Percentiles rank a stretch among this genome's conserved stretches.
Conservation (phyloP, 2,888 invertebrate genomes). For the Selenia dentaria region DNA sequence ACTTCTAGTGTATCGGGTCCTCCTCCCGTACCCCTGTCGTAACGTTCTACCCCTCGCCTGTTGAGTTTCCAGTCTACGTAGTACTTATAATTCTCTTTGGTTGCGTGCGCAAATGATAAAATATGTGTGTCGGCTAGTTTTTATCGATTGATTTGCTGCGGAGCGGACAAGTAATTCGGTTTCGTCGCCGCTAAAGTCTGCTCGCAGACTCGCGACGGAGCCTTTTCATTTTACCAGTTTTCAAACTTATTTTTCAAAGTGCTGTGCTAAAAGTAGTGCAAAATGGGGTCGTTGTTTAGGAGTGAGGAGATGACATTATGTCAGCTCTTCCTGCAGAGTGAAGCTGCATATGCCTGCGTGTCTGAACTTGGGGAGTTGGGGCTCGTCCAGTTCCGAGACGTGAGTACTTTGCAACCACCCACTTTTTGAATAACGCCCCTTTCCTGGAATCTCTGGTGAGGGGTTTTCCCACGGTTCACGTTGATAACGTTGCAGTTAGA, state of each 20-base stretch:
- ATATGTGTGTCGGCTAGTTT: slow-evolving; percentile 31
- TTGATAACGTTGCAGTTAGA: slow-evolving; percentile 27
- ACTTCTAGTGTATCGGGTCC: too few species aligned
- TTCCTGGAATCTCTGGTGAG: slow-evolving; percentile 2
- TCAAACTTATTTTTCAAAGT: slow-evolving; percentile 49
- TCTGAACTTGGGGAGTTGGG: slow-evolving; percentile 99
- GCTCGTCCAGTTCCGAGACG: slow-evolving; percentile 98
- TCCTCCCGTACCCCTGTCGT: too few species aligned
- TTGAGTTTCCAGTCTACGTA: too few species aligned
- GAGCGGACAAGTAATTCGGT: slow-evolving; percentile 56
- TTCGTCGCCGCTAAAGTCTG: slow-evolving; percentile 77
- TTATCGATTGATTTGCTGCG: slow-evolving; percentile 63
- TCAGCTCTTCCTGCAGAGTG: slow-evolving; percentile 99
- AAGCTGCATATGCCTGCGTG: slow-evolving; percentile 99
- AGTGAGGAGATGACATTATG: slow-evolving; percentile 99
- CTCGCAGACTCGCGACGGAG: slow-evolving; percentile 72
- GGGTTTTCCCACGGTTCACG: slow-evolving; percentile 1
- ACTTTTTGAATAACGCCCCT: slow-evolving; percentile 37
- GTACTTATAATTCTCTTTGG: too few species aligned
- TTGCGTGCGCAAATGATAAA: too few species aligned
- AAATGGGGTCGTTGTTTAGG: slow-evolving; percentile 96
- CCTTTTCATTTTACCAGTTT: slow-evolving; percentile 47
- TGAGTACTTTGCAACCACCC: slow-evolving; percentile 77
- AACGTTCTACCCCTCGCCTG: too few species aligned
- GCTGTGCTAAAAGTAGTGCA: slow-evolving; percentile 57